Evolutionary conservation across 2,797 vertebrate species (phyloP), one percentile per base, ranked within the genome.

Genomic region (Telmatherina bonti): DNA sequence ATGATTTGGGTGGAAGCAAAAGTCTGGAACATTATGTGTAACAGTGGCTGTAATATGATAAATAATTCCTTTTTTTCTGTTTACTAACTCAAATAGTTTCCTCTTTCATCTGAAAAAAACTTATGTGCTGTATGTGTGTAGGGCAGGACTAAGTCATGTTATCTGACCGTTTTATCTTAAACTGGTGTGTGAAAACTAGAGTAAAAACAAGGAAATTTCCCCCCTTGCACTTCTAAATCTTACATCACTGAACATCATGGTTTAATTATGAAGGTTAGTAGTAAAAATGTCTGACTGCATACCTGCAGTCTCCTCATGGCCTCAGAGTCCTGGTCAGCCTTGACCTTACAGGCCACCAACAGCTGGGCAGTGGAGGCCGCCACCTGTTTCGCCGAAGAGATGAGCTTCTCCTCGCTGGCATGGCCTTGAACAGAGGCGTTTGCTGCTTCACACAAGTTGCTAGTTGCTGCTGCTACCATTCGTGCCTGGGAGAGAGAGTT

Each of bases 241-340:
- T 22, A 22, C 20, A 47, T 22, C n/a, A 22, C 3, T 47, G 9
- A 47, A 22, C 8, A 8, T 20, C 7, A 18, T 18, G n/a, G 45
- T 47, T 43, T 43, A 16, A 43, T 43, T 20, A 20, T 43, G 41
- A 43, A 43, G 41, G 41, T 20, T 43, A 20, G 41, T 16, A 20
- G 41, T 43, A 18, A 22, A 22, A 47, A 47, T n/a, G 8, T 20
- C 43, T 47, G 45, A 22, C n/a, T 8, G 35, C 35, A 18, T 93
- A 98, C 98, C 97, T 99, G 98, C 59, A 99, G 94, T 80, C 98
- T 95, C 91, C 95, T 95, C 97, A 99, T 97, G 87, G 98, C 97
- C 90, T 98, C 97, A 0, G 98, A 99, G 79, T 98, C 97, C 84
- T 98, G 96, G 86, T 99, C 96, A 5, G 98, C 98, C 86, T 99